A percentile compares a stretch with the other conserved stretches of the same genome.
Conservation (phyloP, 1,140 invertebrate species). For the Sarcophaga peregrina region DNA sequence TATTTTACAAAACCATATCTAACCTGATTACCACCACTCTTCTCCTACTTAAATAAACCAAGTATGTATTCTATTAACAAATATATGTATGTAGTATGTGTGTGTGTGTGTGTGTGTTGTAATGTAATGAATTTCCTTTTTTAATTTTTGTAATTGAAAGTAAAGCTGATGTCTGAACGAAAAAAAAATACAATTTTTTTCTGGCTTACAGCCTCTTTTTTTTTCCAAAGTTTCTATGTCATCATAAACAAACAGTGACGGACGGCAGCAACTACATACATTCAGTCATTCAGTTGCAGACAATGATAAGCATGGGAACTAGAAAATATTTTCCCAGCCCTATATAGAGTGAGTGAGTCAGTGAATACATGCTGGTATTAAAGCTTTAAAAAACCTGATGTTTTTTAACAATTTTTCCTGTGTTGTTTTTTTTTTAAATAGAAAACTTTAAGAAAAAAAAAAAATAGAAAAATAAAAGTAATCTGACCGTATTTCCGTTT, state of each 20-base stretch:
- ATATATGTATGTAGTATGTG: too few species aligned
- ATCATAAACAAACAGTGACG: background rate
- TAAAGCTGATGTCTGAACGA: background rate
- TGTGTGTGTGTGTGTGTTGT: background rate
- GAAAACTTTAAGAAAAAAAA: background rate
- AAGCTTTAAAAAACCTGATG: too few species aligned
- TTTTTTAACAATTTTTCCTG: background rate
- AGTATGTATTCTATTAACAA: too few species aligned
- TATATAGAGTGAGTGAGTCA: background rate
- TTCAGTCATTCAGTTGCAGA: background rate
- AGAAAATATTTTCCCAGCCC: background rate
- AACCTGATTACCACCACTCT: too few species aligned
- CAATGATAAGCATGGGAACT: conserved; percentile 18
- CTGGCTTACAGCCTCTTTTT: background rate
- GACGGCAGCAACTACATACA: too few species aligned
- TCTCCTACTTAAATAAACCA: too few species aligned
- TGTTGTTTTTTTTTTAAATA: background rate
- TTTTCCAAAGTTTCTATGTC: background rate
- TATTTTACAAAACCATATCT: too few species aligned
- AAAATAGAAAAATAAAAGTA: background rate
- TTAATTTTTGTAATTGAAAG: conserved; percentile 20
- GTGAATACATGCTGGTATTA: too few species aligned
- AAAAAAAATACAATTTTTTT: background rate
- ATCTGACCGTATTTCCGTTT: conserved; percentile 1
- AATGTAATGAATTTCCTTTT: conserved; percentile 24